Evolutionary conservation across 2,113 vertebrate genomes (phyloP).

Genomic region (Lates calcarifer): DNA sequence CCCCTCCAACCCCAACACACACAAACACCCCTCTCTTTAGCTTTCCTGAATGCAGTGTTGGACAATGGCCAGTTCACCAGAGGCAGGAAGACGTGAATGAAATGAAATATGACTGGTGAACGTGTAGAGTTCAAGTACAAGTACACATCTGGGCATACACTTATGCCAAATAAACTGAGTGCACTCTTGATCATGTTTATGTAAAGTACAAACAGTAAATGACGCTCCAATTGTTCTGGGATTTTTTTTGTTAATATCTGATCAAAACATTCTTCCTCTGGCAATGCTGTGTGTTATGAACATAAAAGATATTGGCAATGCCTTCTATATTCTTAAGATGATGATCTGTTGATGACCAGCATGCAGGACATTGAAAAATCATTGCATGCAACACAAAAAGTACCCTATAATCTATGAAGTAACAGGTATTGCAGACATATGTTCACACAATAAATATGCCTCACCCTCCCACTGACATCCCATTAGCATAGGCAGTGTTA

Average conservation of each 20-base stretch:
- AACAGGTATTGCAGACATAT: not conserved
- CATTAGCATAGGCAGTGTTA: not conserved
- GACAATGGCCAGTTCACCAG: conserved; percentile 47
- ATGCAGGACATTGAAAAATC: not conserved
- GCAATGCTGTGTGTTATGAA: not conserved
- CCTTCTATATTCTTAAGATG: not conserved
- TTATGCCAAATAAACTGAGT: conserved; percentile 30
- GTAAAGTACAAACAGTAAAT: conserved; percentile 18
- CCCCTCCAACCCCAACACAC: conserved; percentile 9
- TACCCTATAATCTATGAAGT: not conserved
- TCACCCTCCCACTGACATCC: not conserved
- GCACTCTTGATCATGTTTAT: conserved; percentile 29
- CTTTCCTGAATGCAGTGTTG: conserved; percentile 53
- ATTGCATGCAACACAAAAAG: not conserved
- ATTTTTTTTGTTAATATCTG: conserved; percentile 1
- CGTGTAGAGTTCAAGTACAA: conserved; percentile 35
- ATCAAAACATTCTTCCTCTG: conserved; percentile 2
- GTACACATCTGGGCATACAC: conserved; percentile 32
- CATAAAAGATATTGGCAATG: not conserved
- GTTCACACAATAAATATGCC: not conserved
- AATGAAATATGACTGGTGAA: conserved; percentile 47
- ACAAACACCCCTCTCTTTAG: conserved; percentile 29
- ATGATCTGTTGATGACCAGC: not conserved
- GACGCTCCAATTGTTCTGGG: not conserved
- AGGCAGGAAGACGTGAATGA: conserved; percentile 60